phyloP scores from a whole-genome alignment of 2,797 vertebrate genomes.

The Scyliorhinus canicula region DNA sequence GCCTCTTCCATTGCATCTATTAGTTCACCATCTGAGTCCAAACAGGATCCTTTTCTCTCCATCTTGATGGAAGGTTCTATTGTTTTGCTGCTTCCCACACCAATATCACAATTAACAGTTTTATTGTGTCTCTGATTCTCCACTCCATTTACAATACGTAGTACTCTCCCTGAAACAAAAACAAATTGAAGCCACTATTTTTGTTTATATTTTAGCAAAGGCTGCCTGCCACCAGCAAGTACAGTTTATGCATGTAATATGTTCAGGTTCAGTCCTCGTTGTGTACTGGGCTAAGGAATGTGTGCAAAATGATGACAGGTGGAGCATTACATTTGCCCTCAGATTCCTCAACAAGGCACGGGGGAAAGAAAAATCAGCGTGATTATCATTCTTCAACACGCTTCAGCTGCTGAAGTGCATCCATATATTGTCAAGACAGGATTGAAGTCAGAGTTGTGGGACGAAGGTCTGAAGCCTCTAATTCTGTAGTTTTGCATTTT shows the following conservation, averaged over 20 bases:
- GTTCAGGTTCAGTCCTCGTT: background rate
- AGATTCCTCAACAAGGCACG: background rate
- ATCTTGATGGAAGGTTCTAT: slow-evolving; percentile 44
- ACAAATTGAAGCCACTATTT: background rate
- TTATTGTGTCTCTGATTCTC: background rate
- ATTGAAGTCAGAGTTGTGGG: background rate
- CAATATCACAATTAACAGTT: background rate
- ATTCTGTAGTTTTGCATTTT: too few relatives aligned
- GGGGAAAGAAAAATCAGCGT: background rate
- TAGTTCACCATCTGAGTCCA: slow-evolving; percentile 51
- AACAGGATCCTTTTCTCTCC: slow-evolving; percentile 52
- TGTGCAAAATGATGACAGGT: background rate
- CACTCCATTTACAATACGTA: background rate
- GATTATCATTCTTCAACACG: background rate
- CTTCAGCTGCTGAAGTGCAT: background rate
- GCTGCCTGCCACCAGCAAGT: background rate
- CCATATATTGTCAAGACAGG: background rate
- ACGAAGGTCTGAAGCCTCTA: too few relatives aligned
- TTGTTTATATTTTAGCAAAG: background rate
- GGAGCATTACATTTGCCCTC: background rate
- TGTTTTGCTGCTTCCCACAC: background rate
- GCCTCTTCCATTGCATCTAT: slow-evolving; percentile 39
- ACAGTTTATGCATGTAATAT: background rate
- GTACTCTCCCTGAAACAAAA: slow-evolving; percentile 21
- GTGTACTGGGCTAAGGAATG: background rate